phyloP scores from a whole-genome alignment of 2,797 vertebrate genomes.

The Chloroceryle inda region DNA sequence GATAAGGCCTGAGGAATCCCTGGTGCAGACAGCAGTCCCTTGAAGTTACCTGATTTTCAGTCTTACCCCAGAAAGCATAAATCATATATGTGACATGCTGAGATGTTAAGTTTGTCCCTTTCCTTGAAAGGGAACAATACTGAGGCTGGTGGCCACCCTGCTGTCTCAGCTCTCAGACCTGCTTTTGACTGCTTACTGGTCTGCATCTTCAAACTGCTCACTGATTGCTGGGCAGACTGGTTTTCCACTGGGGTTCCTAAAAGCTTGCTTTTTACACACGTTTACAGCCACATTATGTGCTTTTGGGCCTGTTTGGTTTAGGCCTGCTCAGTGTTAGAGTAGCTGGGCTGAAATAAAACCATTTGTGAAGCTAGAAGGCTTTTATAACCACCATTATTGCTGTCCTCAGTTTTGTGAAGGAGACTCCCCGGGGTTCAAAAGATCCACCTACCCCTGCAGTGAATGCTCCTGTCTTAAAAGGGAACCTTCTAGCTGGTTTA shows the following conservation, averaged over 20 bases:
- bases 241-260: neutral
- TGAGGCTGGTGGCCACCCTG: neutral
- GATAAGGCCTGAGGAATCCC: neutral
- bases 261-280: neutral
- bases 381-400: neutral
- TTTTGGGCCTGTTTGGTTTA: neutral
- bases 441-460: neutral
- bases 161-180: neutral
- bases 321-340: neutral
- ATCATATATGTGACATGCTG: neutral
- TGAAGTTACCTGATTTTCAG: neutral
- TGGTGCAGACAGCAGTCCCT: neutral
- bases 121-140: neutral
- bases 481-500: neutral
- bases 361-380: neutral
- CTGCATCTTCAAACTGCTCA: neutral
- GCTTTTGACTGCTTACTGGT: neutral
- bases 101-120: neutral
- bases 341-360: neutral
- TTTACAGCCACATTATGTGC: neutral
- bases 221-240: neutral
- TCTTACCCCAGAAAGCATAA: neutral
- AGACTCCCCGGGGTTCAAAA: neutral
- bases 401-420: neutral
- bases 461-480: neutral